Evolutionary conservation across 2,113 vertebrate genomes (phyloP).

Genomic region (Sinocyclocheilus anophthalmus): DNA sequence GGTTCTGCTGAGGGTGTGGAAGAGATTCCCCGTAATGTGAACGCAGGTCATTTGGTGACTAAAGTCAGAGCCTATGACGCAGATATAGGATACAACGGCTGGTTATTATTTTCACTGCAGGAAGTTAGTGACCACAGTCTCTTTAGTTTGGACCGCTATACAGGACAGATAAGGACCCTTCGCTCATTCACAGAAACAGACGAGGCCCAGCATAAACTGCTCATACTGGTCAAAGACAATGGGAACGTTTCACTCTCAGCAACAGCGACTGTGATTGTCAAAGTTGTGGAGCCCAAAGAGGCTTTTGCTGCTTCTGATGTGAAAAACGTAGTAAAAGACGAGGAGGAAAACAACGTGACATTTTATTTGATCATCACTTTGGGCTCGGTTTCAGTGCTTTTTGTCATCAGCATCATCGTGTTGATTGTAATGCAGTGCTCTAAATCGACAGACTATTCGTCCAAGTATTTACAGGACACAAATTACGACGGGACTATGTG

Average conservation of each 20-base stretch:
- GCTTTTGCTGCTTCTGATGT: slow-evolving; percentile 61
- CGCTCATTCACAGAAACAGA: slow-evolving; percentile 63
- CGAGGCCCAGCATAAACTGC: slow-evolving; percentile 57
- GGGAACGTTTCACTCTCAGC: slow-evolving; percentile 61
- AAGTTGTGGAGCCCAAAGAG: slow-evolving; percentile 58
- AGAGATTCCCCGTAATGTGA: slow-evolving; percentile 59
- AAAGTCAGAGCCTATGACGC: slow-evolving; percentile 64
- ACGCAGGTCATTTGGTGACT: slow-evolving; percentile 62
- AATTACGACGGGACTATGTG: slow-evolving; percentile 48
- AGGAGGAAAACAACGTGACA: slow-evolving; percentile 54
- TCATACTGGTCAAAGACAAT: slow-evolving; percentile 64
- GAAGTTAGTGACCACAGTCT: slow-evolving; percentile 61
- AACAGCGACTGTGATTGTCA: slow-evolving; percentile 55
- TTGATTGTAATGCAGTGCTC: slow-evolving; percentile 64
- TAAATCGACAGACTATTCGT: slow-evolving; percentile 60
- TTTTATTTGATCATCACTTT: slow-evolving; percentile 66
- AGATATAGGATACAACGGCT: slow-evolving; percentile 65
- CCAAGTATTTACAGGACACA: slow-evolving; percentile 54
- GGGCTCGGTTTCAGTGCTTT: slow-evolving; percentile 66
- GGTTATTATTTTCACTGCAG: slow-evolving; percentile 62
- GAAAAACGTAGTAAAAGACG: slow-evolving; percentile 47
- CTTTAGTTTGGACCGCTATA: slow-evolving; percentile 61
- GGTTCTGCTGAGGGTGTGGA: slow-evolving; percentile 57
- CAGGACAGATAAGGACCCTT: slow-evolving; percentile 63
- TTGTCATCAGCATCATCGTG: slow-evolving; percentile 60